phyloP scores from a whole-genome alignment of 2,113 vertebrate genomes.

The Chlorodrepanis virens region DNA sequence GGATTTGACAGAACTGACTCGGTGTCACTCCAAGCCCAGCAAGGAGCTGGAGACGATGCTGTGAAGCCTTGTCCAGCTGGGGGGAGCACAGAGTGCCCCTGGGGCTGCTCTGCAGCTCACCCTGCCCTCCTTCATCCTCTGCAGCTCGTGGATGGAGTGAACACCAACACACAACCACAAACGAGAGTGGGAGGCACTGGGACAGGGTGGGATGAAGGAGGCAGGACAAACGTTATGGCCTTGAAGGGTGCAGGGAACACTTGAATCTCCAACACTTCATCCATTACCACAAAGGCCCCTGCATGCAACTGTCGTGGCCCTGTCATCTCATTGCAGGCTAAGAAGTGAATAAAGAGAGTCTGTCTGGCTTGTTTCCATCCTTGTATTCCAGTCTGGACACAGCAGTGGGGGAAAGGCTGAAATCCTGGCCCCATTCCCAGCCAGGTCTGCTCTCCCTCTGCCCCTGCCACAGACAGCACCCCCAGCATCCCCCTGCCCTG shows the following conservation, averaged over 20 bases:
- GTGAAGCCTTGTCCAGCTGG: not conserved
- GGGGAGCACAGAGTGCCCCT: rapidly evolving
- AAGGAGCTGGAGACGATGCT: slow-evolving; percentile 54
- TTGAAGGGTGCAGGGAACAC: rapidly evolving
- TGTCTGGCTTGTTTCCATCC: not conserved
- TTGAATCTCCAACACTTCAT: no score
- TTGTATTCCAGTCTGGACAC: rapidly evolving
- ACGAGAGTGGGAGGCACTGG: not conserved
- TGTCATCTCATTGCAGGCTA: not conserved
- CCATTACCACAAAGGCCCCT: not conserved
- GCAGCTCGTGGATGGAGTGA: rapidly evolving
- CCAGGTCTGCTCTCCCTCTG: not conserved
- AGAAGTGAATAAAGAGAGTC: not conserved
- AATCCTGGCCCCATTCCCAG: rapidly evolving
- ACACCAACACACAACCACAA: not conserved
- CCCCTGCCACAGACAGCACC: rapidly evolving
- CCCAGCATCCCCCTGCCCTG: not conserved
- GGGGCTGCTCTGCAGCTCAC: not conserved
- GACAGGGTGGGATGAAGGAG: not conserved
- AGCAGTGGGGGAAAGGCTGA: not conserved
- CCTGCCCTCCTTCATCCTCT: not conserved
- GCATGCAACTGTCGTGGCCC: not conserved
- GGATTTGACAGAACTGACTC: not conserved
- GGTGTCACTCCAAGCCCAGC: not conserved
- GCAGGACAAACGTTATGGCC: not conserved